Conservation (phyloP, 2,888 invertebrate species). For the Volucella zonaria region DNA sequence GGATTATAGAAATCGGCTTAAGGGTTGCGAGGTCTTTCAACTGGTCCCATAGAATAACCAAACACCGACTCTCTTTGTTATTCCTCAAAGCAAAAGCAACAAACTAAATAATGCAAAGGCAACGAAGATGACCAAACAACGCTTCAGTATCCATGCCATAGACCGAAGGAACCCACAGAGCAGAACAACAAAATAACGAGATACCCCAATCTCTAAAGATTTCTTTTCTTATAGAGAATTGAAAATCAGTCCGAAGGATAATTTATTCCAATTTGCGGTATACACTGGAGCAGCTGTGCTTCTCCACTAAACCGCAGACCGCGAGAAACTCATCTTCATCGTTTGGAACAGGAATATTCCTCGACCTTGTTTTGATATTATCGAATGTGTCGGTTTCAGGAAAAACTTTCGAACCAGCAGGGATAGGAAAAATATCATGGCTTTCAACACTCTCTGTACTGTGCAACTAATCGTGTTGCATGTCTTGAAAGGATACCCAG, state of each 20-base stretch:
- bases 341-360: not conserved
- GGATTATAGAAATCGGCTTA: constrained; percentile 37
- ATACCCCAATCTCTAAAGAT: not conserved
- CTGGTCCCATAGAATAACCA: not conserved
- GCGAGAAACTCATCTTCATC: not conserved
- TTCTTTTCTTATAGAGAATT: not conserved
- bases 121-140: not conserved
- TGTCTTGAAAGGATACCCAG: not conserved
- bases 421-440: not conserved
- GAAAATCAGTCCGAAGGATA: constrained; percentile 12
- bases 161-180: not conserved
- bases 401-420: not conserved
- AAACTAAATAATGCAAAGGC: constrained; percentile 37
- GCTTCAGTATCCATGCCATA: not conserved
- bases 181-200: not conserved
- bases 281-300: not conserved
- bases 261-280: constrained; percentile 17
- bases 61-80: constrained; percentile 9
- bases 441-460: constrained; percentile 2
- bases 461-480: constrained; percentile 6
- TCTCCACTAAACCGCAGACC: not conserved
- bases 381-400: not conserved
- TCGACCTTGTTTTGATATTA: constrained; percentile 2
- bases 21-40: not conserved
- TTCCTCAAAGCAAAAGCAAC: constrained; percentile 4